These are phyloP conservation scores for Mobula hypostoma DNA, from an alignment of 2,113 vertebrate genomes.

Conservation along the genomic window DNA sequence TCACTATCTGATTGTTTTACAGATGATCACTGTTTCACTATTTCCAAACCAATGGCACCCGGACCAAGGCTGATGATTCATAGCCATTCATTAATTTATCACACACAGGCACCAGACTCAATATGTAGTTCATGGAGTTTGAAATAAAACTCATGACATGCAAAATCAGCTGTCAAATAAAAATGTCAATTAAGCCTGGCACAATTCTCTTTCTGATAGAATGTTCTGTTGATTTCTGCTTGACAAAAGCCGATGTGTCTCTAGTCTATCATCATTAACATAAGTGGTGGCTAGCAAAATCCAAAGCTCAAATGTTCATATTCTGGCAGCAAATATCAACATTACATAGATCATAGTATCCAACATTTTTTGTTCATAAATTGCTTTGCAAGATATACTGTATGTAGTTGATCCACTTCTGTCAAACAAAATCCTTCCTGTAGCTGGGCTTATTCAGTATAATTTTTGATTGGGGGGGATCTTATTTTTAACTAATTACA, in stretches of 20 bases:
- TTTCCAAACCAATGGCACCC: not conserved
- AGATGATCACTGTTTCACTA: not conserved
- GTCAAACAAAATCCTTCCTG: not conserved
- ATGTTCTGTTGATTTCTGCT: not conserved
- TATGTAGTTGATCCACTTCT: not conserved
- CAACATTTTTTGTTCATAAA: not conserved
- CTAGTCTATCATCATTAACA: not conserved
- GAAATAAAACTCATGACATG: not conserved
- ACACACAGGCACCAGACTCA: not conserved
- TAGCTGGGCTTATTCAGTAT: not conserved
- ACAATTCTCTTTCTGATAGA: not conserved
- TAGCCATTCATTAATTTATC: not conserved
- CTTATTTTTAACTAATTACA: too few species aligned
- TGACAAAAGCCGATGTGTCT: not conserved
- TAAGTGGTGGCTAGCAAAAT: not conserved
- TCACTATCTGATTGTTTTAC: not conserved
- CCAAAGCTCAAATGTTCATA: not conserved
- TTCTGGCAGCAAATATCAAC: not conserved
- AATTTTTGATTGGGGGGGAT: too few species aligned
- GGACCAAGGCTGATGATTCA: not conserved
- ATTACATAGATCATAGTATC: not conserved
- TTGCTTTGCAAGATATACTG: not conserved
- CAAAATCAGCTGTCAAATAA: not conserved
- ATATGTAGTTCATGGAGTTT: not conserved
- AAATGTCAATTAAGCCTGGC: not conserved